Evolutionary conservation across 2,888 invertebrate genomes (phyloP).

Genomic region (Metopia argyrocephala): DNA sequence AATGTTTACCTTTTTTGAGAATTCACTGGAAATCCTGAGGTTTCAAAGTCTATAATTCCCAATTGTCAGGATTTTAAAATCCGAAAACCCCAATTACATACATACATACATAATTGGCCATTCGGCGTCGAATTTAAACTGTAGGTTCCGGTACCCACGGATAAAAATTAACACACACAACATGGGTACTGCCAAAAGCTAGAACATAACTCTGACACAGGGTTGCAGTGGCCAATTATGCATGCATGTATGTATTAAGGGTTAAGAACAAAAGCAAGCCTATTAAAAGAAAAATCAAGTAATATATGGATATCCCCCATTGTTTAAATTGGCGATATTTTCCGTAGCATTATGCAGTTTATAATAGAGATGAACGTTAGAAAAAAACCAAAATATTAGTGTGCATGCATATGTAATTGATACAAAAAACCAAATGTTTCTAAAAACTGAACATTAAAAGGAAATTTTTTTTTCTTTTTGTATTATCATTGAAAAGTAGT

Average conservation of each 20-base stretch:
- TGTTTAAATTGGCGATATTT: conserved; percentile 61
- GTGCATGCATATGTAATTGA: conserved; percentile 3
- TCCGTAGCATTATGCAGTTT: conserved; percentile 17
- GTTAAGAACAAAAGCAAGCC: conserved; percentile 5
- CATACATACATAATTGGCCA: too few relatives aligned
- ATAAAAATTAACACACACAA: too few relatives aligned
- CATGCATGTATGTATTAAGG: not conserved
- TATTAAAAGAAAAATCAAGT: conserved; percentile 12
- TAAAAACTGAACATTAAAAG: not conserved
- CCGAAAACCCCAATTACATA: too few relatives aligned
- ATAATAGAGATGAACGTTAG: not conserved
- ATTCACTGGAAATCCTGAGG: too few relatives aligned
- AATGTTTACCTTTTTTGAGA: too few relatives aligned
- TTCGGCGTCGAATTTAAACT: too few relatives aligned
- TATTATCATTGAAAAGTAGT: conserved; percentile 59
- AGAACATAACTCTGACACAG: too few relatives aligned
- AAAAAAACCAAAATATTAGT: conserved; percentile 19
- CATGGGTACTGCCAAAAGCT: too few relatives aligned
- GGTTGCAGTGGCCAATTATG: conserved; percentile 36
- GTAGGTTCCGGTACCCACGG: too few relatives aligned
- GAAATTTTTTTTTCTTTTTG: conserved; percentile 31
- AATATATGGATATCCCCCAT: conserved; percentile 27
- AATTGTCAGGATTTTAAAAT: too few relatives aligned
- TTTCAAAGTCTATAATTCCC: too few relatives aligned
- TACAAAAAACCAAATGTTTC: conserved; percentile 34